Evolutionary conservation across 2,113 vertebrate genomes (phyloP).

Genomic region (Uropsilus gracilis): DNA sequence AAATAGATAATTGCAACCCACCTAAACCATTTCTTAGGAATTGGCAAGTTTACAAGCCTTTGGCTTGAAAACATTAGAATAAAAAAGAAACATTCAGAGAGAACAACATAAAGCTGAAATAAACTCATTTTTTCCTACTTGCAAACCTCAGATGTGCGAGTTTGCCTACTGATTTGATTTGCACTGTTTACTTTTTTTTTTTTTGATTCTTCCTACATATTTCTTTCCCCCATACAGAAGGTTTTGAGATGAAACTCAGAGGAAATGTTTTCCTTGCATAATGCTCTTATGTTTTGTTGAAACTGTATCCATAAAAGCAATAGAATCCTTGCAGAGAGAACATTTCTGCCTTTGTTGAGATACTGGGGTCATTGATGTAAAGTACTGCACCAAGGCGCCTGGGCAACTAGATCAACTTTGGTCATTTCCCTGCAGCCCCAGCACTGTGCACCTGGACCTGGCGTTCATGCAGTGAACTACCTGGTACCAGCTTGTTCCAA

Average conservation of each 20-base stretch:
- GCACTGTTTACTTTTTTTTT: slow-evolving; percentile 46
- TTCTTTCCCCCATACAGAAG: slow-evolving; percentile 33
- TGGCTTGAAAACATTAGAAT: slow-evolving; percentile 24
- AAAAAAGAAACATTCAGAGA: neutral
- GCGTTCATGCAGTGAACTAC: neutral
- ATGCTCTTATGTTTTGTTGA: slow-evolving; percentile 36
- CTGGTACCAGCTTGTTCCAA: neutral
- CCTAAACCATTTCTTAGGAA: neutral
- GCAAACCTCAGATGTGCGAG: neutral
- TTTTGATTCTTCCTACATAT: slow-evolving; percentile 50
- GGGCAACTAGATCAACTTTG: neutral
- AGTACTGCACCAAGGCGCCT: fast-evolving
- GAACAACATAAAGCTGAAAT: neutral
- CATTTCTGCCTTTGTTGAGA: neutral
- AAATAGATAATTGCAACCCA: neutral
- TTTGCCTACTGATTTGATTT: slow-evolving; percentile 27
- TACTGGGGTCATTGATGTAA: neutral
- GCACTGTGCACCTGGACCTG: neutral
- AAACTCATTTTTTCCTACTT: neutral
- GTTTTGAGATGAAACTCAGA: slow-evolving; percentile 58
- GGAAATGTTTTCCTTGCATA: slow-evolving; percentile 53
- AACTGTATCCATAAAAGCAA: slow-evolving; percentile 3
- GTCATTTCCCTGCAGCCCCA: neutral
- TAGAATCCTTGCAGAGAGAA: neutral
- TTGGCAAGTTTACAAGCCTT: neutral